Base-by-base conservation (phyloP, 1,140 invertebrate genomes). In the Drosophila persimilis region DNA sequence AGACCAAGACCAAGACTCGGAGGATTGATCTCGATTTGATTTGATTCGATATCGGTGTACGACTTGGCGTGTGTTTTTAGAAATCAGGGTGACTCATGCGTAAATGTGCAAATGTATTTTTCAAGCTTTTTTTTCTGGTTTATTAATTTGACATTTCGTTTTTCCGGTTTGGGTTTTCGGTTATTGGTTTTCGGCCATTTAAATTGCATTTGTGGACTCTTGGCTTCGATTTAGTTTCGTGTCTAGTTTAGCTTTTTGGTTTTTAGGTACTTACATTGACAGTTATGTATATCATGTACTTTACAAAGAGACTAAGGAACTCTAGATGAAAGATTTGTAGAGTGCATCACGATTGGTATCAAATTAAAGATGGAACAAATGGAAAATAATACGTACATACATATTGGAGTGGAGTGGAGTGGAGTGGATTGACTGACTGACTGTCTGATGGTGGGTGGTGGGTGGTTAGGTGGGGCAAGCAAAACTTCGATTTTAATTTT, bases 71-170 rank as follows among this genome's bases (percentile, higher is more conserved):
- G 72, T 80, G 72, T 58, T 72, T 80, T 13, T 39, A 78, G 53
- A 83, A 81, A 78, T 85, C 77, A 77, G 89, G 90, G 85, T 91
- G 90, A 90, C 90, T 91, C 90, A 91, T 91, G 90, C 90, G 81
- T 90, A 83, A 89, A 81, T 90, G 90, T 91, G 90, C 90, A 91
- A 91, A 91, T 91, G 90, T 91, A 91, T 91, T 91, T 91, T 91
- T 90, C 89, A 90, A 90, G 89, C 84, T 80, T 67, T 79, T 52
- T 52, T 52, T 48, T 35, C 56, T 76, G 41, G 20, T 66, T 55
- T 53, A 43, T 72, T 71, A 56, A 46, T 43, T 54, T 29, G 39
- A 58, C 47, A 45, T 51, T 43, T 35, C 26, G 24, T 51, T 59
- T 74, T 63, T 44, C 20, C 24, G 56, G 69, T 83, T 24, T 39